These are phyloP conservation scores for human DNA, from an alignment of 2,113 vertebrate species.

Conservation along the genomic window GRCh38 chr6:155019501-155020000, in stretches of 20 bases:
- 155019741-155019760: not conserved
- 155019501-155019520: not conserved
- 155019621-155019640: not conserved
- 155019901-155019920: no score
- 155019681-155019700: not conserved
- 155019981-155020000: no score
- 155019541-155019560: not conserved
- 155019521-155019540: not conserved
- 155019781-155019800: no score
- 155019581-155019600: not conserved
- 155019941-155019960: no score
- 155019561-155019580: not conserved
- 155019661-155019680: rapidly evolving
- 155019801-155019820: no score
- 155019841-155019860: no score
- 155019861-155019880: no score
- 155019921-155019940: no score
- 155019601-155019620: not conserved
- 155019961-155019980: no score
- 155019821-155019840: no score
- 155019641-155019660: not conserved
- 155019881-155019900: no score
- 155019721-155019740: not conserved
- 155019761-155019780: no score
- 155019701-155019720: not conserved